These are phyloP conservation scores for Phrynocephalus vlangalii DNA, from an alignment of 2,797 vertebrate species.

Conservation along the genomic window DNA sequence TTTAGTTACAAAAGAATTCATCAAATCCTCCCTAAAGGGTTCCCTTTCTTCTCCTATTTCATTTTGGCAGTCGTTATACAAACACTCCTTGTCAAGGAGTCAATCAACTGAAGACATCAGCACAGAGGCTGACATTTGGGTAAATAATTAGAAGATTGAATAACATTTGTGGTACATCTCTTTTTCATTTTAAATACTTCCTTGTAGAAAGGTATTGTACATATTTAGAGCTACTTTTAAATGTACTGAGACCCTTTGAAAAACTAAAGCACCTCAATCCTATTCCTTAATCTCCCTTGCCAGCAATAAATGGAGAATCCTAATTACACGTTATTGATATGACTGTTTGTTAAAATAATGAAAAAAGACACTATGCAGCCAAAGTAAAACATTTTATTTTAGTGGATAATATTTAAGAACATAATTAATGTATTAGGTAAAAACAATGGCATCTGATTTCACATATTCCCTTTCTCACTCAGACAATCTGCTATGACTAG, in stretches of 20 bases:
- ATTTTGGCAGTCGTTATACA: constrained; percentile 20
- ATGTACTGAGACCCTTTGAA: neutral
- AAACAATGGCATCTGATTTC: neutral
- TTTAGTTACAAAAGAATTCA: constrained; percentile 16
- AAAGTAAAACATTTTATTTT: neutral
- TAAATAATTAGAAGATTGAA: constrained; percentile 37
- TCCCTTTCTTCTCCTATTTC: constrained; percentile 33
- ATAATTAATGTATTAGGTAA: neutral
- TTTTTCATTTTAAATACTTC: constrained; percentile 5
- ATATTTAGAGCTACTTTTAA: neutral
- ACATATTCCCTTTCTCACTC: neutral
- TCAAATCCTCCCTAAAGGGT: constrained; percentile 15
- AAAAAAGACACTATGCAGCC: neutral
- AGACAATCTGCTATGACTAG: neutral
- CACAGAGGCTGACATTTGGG: constrained; percentile 18
- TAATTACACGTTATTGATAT: neutral
- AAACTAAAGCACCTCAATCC: too few species aligned
- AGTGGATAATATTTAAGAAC: neutral
- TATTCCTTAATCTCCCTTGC: neutral
- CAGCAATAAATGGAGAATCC: neutral
- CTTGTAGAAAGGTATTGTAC: neutral
- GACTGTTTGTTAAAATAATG: neutral
- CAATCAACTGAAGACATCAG: constrained; percentile 33
- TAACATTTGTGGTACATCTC: constrained; percentile 6
- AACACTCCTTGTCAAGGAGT: constrained; percentile 29